phyloP scores from a whole-genome alignment of 2,113 vertebrate genomes.

The Pelobates fuscus region DNA sequence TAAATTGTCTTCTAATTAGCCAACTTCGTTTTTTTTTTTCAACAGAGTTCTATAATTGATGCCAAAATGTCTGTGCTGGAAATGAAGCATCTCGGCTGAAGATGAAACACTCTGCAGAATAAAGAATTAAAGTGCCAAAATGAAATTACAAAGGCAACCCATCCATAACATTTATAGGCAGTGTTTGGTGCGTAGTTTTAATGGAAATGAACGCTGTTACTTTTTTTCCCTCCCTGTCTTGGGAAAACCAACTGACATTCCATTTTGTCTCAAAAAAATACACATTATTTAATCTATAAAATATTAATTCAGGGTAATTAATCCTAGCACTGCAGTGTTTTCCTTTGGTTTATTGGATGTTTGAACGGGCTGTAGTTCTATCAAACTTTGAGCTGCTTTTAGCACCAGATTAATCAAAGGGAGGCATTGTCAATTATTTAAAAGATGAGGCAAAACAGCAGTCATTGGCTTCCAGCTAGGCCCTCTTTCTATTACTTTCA shows the following conservation, averaged over 20 bases:
- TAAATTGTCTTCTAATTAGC: slow-evolving; percentile 35
- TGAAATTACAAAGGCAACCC: slow-evolving; percentile 63
- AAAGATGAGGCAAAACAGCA: slow-evolving; percentile 59
- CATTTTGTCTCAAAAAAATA: slow-evolving; percentile 79
- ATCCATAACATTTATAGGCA: slow-evolving; percentile 58
- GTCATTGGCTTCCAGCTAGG: slow-evolving; percentile 58
- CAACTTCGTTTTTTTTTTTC: slow-evolving; percentile 14
- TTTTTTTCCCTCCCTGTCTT: slow-evolving; percentile 61
- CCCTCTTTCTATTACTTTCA: slow-evolving; percentile 53
- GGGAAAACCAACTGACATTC: slow-evolving; percentile 70
- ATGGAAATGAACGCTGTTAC: slow-evolving; percentile 64
- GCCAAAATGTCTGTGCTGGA: slow-evolving; percentile 51
- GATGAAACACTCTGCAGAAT: slow-evolving; percentile 58
- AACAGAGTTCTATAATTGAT: slow-evolving; percentile 51
- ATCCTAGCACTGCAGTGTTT: slow-evolving; percentile 62
- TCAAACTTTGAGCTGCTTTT: slow-evolving; percentile 60
- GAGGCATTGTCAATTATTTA: slow-evolving; percentile 67
- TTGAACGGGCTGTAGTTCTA: slow-evolving; percentile 58
- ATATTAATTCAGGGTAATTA: slow-evolving; percentile 78
- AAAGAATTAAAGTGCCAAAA: slow-evolving; percentile 61
- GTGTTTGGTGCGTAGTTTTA: slow-evolving; percentile 63
- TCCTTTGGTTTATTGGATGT: slow-evolving; percentile 62
- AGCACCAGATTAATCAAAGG: slow-evolving; percentile 60
- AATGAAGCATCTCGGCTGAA: slow-evolving; percentile 50
- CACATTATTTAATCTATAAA: slow-evolving; percentile 80